Conservation (phyloP, 2,113 vertebrate species). For the Trematomus loennbergii region DNA sequence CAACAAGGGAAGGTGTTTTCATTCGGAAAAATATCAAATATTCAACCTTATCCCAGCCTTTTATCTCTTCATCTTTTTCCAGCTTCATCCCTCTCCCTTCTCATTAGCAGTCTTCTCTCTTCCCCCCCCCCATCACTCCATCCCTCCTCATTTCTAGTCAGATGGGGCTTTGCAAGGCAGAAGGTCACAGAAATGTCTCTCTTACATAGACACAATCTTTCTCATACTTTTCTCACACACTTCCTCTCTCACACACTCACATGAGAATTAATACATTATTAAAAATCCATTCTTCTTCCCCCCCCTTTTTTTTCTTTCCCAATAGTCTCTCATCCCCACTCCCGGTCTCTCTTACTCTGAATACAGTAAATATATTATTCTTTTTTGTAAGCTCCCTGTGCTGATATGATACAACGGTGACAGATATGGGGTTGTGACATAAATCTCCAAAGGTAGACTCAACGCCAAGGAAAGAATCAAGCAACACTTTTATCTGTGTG, state of each 20-base stretch:
- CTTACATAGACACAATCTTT: slow-evolving; percentile 59
- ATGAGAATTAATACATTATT: slow-evolving; percentile 69
- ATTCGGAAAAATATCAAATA: slow-evolving; percentile 71
- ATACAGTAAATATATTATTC: slow-evolving; percentile 65
- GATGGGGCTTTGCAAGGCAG: slow-evolving; percentile 74
- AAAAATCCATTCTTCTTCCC: slow-evolving; percentile 25
- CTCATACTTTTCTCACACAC: slow-evolving; percentile 20
- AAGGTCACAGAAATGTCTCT: slow-evolving; percentile 82
- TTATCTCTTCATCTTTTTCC: slow-evolving; percentile 34
- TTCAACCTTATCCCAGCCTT: slow-evolving; percentile 53
- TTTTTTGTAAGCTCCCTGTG: slow-evolving; percentile 53
- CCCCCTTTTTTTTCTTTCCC: neutral
- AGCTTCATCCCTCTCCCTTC: slow-evolving; percentile 48
- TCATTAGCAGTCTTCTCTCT: slow-evolving; percentile 81
- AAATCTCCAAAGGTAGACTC: slow-evolving; percentile 15
- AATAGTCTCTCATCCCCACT: neutral
- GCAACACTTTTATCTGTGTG: neutral
- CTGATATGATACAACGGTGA: slow-evolving; percentile 44
- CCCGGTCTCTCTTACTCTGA: slow-evolving; percentile 15
- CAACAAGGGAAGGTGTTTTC: slow-evolving; percentile 37
- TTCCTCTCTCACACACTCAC: slow-evolving; percentile 28
- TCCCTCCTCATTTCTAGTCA: slow-evolving; percentile 81
- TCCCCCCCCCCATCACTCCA: slow-evolving; percentile 63
- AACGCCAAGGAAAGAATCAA: neutral
- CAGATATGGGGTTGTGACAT: slow-evolving; percentile 45